These are phyloP conservation scores for Oryctolagus cuniculus DNA, from an alignment of 2,113 vertebrate genomes.

Conservation along the genomic window DNA sequence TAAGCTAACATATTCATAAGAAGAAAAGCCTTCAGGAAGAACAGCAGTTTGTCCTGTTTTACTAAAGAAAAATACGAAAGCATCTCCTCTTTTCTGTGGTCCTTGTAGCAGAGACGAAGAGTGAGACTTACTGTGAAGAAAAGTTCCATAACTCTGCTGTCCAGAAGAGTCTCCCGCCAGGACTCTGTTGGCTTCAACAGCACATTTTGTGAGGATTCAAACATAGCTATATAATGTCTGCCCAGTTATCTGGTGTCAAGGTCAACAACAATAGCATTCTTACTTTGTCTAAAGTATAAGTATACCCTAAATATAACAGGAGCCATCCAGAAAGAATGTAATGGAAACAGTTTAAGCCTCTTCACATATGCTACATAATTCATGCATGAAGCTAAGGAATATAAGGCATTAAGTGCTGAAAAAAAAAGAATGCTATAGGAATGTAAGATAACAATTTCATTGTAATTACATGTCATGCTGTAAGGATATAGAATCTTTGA, in stretches of 20 bases:
- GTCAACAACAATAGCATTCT: slow-evolving; percentile 95
- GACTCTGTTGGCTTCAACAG: slow-evolving; percentile 98
- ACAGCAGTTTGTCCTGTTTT: neutral
- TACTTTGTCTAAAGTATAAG: slow-evolving; percentile 87
- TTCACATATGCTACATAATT: slow-evolving; percentile 90
- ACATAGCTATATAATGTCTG: slow-evolving; percentile 99
- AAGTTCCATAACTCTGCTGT: slow-evolving; percentile 99
- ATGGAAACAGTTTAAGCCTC: slow-evolving; percentile 91
- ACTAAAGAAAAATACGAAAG: slow-evolving; percentile 71
- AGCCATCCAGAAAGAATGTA: slow-evolving; percentile 90
- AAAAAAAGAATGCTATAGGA: slow-evolving; percentile 92
- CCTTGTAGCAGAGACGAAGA: slow-evolving; percentile 74
- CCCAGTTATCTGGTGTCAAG: slow-evolving; percentile 99
- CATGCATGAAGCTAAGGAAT: slow-evolving; percentile 91
- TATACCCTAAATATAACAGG: slow-evolving; percentile 89
- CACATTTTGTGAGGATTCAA: slow-evolving; percentile 99
- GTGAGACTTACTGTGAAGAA: slow-evolving; percentile 98
- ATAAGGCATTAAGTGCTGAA: slow-evolving; percentile 90
- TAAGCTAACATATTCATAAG: neutral
- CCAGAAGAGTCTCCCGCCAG: slow-evolving; percentile 98
- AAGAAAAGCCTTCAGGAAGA: neutral
- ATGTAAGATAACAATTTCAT: slow-evolving; percentile 94
- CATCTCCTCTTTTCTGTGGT: slow-evolving; percentile 49
- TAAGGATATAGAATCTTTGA: slow-evolving; percentile 88
- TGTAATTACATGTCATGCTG: slow-evolving; percentile 91